Evolutionary conservation across 2,113 vertebrate species (phyloP).

Genomic region (Promerops cafer): DNA sequence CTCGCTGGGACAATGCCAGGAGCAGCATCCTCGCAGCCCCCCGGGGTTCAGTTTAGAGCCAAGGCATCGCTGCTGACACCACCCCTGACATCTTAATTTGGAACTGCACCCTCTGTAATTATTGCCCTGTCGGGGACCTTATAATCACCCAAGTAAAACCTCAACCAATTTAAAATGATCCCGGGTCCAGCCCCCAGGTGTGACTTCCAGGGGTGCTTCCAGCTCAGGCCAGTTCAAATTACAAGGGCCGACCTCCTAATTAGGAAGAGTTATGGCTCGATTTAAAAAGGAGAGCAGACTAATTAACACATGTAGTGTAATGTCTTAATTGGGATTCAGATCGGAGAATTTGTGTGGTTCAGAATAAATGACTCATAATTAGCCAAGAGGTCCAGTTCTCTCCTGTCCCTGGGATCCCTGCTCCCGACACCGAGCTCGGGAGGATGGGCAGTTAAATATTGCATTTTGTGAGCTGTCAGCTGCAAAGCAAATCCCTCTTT

Average conservation of each 20-base stretch:
- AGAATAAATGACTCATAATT: conserved; percentile 59
- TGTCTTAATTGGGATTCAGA: conserved; percentile 85
- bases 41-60: not conserved
- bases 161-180: conserved; percentile 60
- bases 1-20: not conserved
- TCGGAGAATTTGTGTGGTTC: conserved; percentile 39
- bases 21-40: not conserved
- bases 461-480: not conserved
- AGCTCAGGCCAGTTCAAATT: conserved; percentile 62
- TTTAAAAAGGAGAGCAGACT: conserved; percentile 74
- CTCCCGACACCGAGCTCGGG: not conserved
- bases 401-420: not conserved
- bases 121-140: conserved; percentile 47
- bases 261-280: conserved; percentile 81
- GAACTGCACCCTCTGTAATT: conserved; percentile 53
- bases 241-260: conserved; percentile 73
- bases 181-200: conserved; percentile 53
- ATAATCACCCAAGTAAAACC: conserved; percentile 47
- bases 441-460: not conserved
- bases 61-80: not conserved
- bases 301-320: conserved; percentile 88
- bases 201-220: conserved; percentile 59
- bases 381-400: conserved; percentile 18
- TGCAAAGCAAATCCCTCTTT: not conserved
- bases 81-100: not conserved